A percentile compares a stretch with the other conserved stretches of the same genome.
phyloP scores from a whole-genome alignment of 1,140 invertebrate species.

The Hetaerina americana region DNA sequence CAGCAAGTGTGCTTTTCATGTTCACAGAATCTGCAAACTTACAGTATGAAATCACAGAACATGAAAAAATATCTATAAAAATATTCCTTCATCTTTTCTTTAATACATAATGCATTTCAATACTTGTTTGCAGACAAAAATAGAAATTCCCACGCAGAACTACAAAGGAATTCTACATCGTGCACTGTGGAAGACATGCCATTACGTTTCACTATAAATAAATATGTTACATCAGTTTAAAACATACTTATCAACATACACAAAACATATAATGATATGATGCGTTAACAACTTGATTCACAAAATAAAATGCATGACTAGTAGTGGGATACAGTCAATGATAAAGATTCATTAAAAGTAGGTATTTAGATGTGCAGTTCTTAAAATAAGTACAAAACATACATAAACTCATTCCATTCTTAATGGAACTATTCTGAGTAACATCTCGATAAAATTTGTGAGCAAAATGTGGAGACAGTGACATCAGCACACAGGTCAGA shows the following conservation, averaged over 20 bases:
- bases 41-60: neutral
- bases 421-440: neutral
- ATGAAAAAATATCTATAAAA: constrained; percentile 1
- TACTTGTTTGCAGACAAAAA: neutral
- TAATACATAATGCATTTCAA: neutral
- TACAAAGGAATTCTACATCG: neutral
- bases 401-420: neutral
- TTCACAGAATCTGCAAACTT: too few relatives aligned
- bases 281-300: neutral
- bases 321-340: neutral
- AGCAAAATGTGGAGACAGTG: too few relatives aligned
- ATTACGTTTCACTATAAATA: neutral
- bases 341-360: neutral
- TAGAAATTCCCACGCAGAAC: neutral
- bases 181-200: neutral
- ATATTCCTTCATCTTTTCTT: neutral
- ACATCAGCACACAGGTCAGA: neutral
- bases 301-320: neutral
- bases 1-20: too few relatives aligned
- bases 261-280: neutral
- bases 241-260: neutral
- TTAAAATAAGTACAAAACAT: constrained; percentile 1
- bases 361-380: neutral
- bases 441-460: neutral
- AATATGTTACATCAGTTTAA: neutral